phyloP scores from a whole-genome alignment of 2,113 vertebrate genomes.

The Silurus glanis region DNA sequence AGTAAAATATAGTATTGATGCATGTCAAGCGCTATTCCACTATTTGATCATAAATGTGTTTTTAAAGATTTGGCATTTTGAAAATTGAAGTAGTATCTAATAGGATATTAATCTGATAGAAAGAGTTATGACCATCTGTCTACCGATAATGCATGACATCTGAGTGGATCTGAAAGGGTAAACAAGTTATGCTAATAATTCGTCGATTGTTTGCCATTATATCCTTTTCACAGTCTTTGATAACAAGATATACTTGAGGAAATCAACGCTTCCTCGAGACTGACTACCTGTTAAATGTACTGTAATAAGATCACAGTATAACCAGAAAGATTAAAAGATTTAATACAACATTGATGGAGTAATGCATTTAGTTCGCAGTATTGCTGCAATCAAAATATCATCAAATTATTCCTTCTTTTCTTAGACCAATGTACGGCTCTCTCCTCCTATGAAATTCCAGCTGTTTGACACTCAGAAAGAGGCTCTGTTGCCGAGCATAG shows the following conservation, averaged over 20 bases:
- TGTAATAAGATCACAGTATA: constrained; percentile 12
- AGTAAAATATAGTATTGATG: background rate
- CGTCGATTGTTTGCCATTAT: background rate
- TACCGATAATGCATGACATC: background rate
- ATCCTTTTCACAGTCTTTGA: background rate
- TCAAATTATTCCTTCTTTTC: background rate
- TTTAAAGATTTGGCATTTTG: background rate
- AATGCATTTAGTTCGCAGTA: background rate
- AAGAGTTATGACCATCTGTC: background rate
- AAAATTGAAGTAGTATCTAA: background rate
- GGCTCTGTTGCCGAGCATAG: constrained; percentile 77
- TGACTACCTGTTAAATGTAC: background rate
- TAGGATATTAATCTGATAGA: background rate
- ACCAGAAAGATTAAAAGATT: background rate
- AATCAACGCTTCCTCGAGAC: background rate
- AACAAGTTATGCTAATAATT: background rate
- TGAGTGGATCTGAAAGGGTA: background rate
- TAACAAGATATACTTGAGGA: background rate
- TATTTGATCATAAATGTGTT: background rate
- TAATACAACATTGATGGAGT: background rate
- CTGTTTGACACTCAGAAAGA: constrained; percentile 84
- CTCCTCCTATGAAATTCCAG: constrained; percentile 88
- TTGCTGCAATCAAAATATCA: background rate
- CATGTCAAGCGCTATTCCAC: background rate
- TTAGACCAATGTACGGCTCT: constrained; percentile 89